Conservation (phyloP, 2,113 vertebrate species). For the Gallinago paraguaiae region DNA sequence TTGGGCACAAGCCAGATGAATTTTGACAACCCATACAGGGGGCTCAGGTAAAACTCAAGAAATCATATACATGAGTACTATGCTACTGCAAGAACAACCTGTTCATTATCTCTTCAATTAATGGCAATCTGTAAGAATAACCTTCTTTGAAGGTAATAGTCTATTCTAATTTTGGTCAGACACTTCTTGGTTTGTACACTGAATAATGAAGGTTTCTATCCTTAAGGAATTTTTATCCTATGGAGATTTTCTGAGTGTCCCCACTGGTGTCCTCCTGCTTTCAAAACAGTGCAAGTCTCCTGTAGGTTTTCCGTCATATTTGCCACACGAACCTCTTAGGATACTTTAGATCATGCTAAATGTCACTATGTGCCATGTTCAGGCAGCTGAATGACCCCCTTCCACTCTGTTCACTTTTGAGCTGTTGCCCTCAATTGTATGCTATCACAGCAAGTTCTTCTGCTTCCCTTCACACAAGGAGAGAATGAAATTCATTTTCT, state of each 20-base stretch:
- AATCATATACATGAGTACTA: background rate
- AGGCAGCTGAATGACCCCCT: background rate
- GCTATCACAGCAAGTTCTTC: background rate
- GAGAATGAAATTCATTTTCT: background rate
- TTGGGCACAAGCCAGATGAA: background rate
- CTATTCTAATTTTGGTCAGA: background rate
- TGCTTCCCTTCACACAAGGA: background rate
- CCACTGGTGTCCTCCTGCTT: background rate
- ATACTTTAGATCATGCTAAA: background rate
- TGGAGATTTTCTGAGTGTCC: background rate
- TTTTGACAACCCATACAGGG: background rate
- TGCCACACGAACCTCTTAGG: background rate
- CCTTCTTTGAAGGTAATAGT: background rate
- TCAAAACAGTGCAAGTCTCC: background rate
- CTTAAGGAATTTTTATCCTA: background rate
- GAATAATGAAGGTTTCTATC: background rate
- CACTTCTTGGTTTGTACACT: background rate
- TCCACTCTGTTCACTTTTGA: background rate
- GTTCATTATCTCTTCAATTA: background rate
- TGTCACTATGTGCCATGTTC: background rate
- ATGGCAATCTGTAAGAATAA: background rate
- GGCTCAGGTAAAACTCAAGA: background rate
- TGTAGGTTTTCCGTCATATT: background rate
- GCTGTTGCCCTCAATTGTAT: background rate
- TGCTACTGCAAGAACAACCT: background rate